A percentile compares a stretch with the other conserved stretches of the same genome.
phyloP scores from a whole-genome alignment of 2,113 vertebrate species.

The Scartelaos histophorus region DNA sequence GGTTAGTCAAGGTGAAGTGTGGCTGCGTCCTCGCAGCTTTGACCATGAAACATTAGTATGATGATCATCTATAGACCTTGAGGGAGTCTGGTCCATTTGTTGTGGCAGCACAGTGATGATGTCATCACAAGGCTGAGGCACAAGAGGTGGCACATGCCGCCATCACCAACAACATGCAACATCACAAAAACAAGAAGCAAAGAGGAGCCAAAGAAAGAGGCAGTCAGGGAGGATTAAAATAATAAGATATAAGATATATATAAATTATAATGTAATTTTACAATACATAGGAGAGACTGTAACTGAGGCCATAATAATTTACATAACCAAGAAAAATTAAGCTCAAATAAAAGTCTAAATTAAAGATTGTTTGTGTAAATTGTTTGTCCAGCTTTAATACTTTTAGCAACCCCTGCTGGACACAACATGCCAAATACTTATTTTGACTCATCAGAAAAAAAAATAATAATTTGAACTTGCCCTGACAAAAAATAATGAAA shows the following conservation, averaged over 20 bases:
- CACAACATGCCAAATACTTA: slow-evolving; percentile 41
- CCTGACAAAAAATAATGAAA: slow-evolving; percentile 65
- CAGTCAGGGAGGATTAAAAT: slow-evolving; percentile 20
- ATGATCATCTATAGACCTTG: slow-evolving; percentile 55
- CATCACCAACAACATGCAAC: slow-evolving; percentile 70
- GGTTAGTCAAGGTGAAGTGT: background rate
- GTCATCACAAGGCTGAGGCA: slow-evolving; percentile 43
- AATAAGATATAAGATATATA: background rate
- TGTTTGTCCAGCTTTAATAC: slow-evolving; percentile 6
- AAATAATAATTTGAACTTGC: slow-evolving; percentile 17
- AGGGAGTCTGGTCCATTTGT: slow-evolving; percentile 22
- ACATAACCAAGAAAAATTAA: slow-evolving; percentile 37
- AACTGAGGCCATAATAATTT: slow-evolving; percentile 26
- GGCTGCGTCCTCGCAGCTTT: slow-evolving; percentile 9
- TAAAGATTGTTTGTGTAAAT: background rate
- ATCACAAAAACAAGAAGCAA: slow-evolving; percentile 46
- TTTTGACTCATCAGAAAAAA: slow-evolving; percentile 14
- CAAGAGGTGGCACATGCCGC: slow-evolving; percentile 43
- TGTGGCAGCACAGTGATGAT: slow-evolving; percentile 42
- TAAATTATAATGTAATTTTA: slow-evolving; percentile 7
- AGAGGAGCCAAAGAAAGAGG: slow-evolving; percentile 46
- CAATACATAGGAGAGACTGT: background rate
- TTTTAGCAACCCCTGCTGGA: slow-evolving; percentile 27
- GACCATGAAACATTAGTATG: slow-evolving; percentile 5
- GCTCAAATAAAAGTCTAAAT: slow-evolving; percentile 13